Evolutionary conservation across 2,797 vertebrate genomes (phyloP).

Genomic region (Myiotriccus ornatus): DNA sequence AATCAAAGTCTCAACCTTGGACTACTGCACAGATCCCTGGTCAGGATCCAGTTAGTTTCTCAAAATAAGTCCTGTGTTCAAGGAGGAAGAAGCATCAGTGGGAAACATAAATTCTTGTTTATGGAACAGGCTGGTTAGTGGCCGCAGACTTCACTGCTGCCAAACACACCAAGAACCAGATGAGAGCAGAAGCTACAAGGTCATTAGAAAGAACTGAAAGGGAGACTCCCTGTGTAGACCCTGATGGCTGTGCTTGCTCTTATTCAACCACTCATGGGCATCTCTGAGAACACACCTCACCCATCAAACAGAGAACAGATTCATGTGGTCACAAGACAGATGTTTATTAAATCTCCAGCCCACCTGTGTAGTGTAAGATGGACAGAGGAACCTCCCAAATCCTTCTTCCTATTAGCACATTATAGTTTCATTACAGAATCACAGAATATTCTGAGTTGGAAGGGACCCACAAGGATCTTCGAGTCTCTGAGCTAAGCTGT

Average conservation of each 20-base stretch:
- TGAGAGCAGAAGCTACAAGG: neutral
- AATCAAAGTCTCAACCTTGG: neutral
- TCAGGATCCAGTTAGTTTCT: neutral
- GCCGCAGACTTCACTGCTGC: neutral
- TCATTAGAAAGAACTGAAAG: neutral
- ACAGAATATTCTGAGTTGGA: neutral
- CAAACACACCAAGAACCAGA: neutral
- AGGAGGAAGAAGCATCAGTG: neutral
- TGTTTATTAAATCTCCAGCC: neutral
- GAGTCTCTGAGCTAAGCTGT: neutral
- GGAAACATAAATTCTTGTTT: neutral
- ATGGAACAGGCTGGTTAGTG: neutral
- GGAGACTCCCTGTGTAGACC: rapidly evolving
- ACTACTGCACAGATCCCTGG: neutral
- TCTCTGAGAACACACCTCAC: conserved; percentile 6
- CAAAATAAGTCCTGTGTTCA: neutral
- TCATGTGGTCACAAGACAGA: neutral
- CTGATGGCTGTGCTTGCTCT: neutral
- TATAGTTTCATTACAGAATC: neutral
- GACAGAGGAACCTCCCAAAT: neutral
- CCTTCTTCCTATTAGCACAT: neutral
- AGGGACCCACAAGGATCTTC: neutral
- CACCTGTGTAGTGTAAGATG: neutral
- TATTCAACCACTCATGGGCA: neutral
- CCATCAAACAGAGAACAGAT: neutral